Evolutionary conservation across 2,113 vertebrate genomes (phyloP).

Genomic region (Ochotona princeps): DNA sequence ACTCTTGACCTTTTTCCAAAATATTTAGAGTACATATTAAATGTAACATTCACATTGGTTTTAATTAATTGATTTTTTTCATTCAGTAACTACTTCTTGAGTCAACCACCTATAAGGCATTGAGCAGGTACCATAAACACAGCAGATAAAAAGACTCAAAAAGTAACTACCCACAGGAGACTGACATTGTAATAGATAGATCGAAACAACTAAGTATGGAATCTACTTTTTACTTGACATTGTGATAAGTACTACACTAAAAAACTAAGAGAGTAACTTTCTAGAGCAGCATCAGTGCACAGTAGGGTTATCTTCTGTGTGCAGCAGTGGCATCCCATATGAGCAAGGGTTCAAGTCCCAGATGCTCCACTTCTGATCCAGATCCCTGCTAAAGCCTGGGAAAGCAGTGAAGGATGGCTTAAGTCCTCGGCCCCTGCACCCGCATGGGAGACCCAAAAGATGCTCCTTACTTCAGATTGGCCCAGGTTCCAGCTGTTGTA

Average conservation of each 20-base stretch:
- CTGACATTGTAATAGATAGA: not conserved
- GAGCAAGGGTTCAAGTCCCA: too few relatives aligned
- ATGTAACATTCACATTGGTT: not conserved
- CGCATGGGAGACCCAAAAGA: too few relatives aligned
- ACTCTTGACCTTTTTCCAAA: constrained; percentile 1
- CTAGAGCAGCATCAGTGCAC: too few relatives aligned
- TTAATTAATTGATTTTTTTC: not conserved
- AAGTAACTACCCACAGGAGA: not conserved
- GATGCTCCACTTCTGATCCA: too few relatives aligned
- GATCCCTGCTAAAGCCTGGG: too few relatives aligned
- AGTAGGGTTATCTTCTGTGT: too few relatives aligned
- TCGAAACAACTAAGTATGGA: not conserved
- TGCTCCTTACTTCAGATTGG: too few relatives aligned
- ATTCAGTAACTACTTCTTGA: constrained; percentile 11
- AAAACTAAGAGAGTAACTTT: not conserved
- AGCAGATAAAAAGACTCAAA: not conserved
- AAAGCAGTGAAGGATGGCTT: too few relatives aligned
- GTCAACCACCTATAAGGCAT: not conserved
- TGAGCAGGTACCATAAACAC: not conserved
- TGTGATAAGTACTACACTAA: not conserved
- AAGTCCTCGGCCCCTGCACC: too few relatives aligned
- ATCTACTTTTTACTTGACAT: not conserved
- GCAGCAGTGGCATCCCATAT: too few relatives aligned
- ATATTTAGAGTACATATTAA: not conserved
- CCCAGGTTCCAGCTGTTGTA: too few relatives aligned